These are phyloP conservation scores for Drosophila recens DNA, from an alignment of 2,888 invertebrate genomes.

Conservation along the genomic window DNA sequence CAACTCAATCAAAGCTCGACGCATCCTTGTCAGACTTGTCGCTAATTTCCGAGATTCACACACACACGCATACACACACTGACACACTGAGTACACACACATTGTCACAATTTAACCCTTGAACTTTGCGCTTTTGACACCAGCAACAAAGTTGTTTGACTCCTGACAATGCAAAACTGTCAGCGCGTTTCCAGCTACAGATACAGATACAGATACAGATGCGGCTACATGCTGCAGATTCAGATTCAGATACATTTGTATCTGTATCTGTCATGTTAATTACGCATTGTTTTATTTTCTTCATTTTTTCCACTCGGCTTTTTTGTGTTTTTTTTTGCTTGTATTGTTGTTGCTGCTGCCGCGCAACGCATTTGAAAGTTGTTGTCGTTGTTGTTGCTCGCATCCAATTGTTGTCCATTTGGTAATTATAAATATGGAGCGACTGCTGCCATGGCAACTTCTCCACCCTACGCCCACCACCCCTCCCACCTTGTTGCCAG, in stretches of 20 bases:
- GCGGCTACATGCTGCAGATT: slow-evolving; percentile 13
- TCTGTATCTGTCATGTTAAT: slow-evolving; percentile 37
- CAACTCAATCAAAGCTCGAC: slow-evolving; percentile 37
- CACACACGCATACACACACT: slow-evolving; percentile 15
- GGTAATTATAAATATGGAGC: slow-evolving; percentile 81
- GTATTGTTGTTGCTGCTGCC: slow-evolving; percentile 20
- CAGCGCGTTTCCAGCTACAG: slow-evolving; percentile 47
- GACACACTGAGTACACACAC: slow-evolving; percentile 39
- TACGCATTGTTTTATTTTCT: slow-evolving; percentile 67
- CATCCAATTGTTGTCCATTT: slow-evolving; percentile 78
- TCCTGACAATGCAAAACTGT: slow-evolving; percentile 77
- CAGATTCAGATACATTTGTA: slow-evolving; percentile 29
- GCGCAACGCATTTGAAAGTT: slow-evolving; percentile 45
- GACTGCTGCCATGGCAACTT: slow-evolving; percentile 65
- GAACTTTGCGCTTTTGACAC: slow-evolving; percentile 76
- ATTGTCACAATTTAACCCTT: slow-evolving; percentile 71
- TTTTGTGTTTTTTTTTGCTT: slow-evolving; percentile 9
- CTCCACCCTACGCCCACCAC: background rate
- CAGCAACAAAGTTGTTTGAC: slow-evolving; percentile 73
- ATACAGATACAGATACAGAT: slow-evolving; percentile 23
- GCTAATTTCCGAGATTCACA: slow-evolving; percentile 13
- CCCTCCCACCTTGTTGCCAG: background rate
- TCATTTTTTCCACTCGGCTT: slow-evolving; percentile 11
- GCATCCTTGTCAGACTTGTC: slow-evolving; percentile 32
- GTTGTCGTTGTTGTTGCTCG: slow-evolving; percentile 44